phyloP scores from a whole-genome alignment of 2,113 vertebrate species.

The Oreochromis spilurus region DNA sequence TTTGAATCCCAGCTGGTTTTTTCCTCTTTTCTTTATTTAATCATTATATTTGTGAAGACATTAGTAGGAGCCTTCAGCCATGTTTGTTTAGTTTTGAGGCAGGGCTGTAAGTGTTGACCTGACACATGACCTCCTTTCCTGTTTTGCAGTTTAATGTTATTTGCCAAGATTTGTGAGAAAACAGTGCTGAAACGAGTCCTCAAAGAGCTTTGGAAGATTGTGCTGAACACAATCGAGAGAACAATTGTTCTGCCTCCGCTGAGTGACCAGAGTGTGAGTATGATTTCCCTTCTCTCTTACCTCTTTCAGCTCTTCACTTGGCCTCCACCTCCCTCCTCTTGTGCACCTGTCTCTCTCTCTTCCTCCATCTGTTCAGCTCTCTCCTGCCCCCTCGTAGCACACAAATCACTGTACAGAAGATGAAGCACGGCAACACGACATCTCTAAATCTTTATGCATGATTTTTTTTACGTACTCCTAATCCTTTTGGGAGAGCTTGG shows the following conservation, averaged over 20 bases:
- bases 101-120: background rate
- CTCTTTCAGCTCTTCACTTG: background rate
- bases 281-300: background rate
- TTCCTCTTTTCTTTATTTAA: background rate
- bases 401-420: constrained; percentile 7
- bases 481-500: background rate
- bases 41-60: background rate
- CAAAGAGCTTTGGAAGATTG: constrained; percentile 96
- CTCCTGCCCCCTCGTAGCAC: background rate
- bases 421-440: background rate
- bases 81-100: background rate
- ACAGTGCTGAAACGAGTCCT: constrained; percentile 93
- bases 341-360: constrained; percentile 6
- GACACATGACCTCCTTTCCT: constrained; percentile 9
- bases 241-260: constrained; percentile 93
- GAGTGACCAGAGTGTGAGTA: constrained; percentile 90
- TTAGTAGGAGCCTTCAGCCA: background rate
- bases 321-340: background rate
- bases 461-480: background rate
- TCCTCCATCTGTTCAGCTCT: constrained; percentile 22
- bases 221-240: constrained; percentile 92
- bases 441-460: background rate
- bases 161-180: constrained; percentile 98
- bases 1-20: constrained; percentile 24
- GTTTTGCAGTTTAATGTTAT: constrained; percentile 85